Evolutionary conservation across 2,888 invertebrate genomes (phyloP).

Genomic region (Petrolisthes manimaculis): DNA sequence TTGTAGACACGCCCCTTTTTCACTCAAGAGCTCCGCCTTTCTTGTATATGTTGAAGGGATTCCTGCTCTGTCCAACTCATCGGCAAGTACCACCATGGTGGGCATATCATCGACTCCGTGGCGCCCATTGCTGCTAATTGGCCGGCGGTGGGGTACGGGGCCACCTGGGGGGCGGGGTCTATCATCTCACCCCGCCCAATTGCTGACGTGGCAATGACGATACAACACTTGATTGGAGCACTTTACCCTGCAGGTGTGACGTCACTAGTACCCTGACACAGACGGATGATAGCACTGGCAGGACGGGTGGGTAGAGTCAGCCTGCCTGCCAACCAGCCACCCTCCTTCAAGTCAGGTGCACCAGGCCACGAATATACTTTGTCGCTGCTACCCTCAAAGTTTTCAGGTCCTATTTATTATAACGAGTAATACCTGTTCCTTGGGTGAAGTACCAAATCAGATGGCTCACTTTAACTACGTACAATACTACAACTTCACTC

Average conservation of each 20-base stretch:
- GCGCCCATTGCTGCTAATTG: slow-evolving; percentile 48
- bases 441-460: too few species aligned
- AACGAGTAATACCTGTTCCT: slow-evolving; percentile 3
- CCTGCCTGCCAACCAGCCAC: neutral
- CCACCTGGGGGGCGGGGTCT: slow-evolving; percentile 59
- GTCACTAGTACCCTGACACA: slow-evolving; percentile 37
- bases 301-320: neutral
- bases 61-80: slow-evolving; percentile 18
- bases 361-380: slow-evolving; percentile 1
- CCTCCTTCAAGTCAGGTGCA: neutral
- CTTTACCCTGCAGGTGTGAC: slow-evolving; percentile 61
- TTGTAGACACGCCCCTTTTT: slow-evolving; percentile 46
- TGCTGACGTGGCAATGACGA: slow-evolving; percentile 62
- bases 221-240: slow-evolving; percentile 45
- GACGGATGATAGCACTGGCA: slow-evolving; percentile 8
- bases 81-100: slow-evolving; percentile 30
- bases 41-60: slow-evolving; percentile 22
- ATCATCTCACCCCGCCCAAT: slow-evolving; percentile 53
- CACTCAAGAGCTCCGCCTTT: neutral
- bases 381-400: slow-evolving; percentile 3
- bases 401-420: slow-evolving; percentile 6
- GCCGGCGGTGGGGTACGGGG: slow-evolving; percentile 56
- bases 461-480: too few species aligned
- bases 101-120: slow-evolving; percentile 22
- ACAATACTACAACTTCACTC: too few species aligned